phyloP scores from a whole-genome alignment of 2,113 vertebrate genomes.

The Rhinolophus sinicus region DNA sequence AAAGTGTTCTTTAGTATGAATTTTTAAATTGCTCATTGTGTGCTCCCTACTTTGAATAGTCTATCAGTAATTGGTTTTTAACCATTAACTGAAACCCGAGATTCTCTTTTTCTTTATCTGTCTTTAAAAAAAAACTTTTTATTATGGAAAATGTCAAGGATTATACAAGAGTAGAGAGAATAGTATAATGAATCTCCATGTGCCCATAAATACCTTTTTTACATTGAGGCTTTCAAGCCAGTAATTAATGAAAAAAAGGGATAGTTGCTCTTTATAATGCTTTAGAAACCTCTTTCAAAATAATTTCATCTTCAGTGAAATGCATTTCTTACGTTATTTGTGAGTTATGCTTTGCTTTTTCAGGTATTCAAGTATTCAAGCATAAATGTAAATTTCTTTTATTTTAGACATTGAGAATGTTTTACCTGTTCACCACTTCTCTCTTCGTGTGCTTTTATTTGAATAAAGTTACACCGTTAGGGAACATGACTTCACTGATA shows the following conservation, averaged over 20 bases:
- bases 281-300: slow-evolving; percentile 31
- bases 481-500: background rate
- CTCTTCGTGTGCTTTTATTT: slow-evolving; percentile 34
- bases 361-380: background rate
- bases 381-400: slow-evolving; percentile 37
- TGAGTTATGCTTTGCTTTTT: slow-evolving; percentile 38
- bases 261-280: slow-evolving; percentile 10
- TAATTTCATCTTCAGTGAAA: slow-evolving; percentile 26
- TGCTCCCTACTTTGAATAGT: background rate
- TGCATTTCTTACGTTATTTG: background rate
- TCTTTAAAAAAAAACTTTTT: background rate
- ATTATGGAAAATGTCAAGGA: background rate
- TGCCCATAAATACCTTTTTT: slow-evolving; percentile 11
- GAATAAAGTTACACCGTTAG: background rate
- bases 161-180: background rate
- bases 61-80: slow-evolving; percentile 29
- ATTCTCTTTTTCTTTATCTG: background rate
- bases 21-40: slow-evolving; percentile 1
- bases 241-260: background rate
- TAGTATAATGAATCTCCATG: background rate
- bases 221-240: background rate
- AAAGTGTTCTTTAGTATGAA: slow-evolving; percentile 22
- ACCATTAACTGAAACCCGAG: background rate
- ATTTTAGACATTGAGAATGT: slow-evolving; percentile 11
- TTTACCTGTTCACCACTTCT: slow-evolving; percentile 24